Conservation (phyloP, 2,113 vertebrate species). For the Nyctereutes procyonoides region DNA sequence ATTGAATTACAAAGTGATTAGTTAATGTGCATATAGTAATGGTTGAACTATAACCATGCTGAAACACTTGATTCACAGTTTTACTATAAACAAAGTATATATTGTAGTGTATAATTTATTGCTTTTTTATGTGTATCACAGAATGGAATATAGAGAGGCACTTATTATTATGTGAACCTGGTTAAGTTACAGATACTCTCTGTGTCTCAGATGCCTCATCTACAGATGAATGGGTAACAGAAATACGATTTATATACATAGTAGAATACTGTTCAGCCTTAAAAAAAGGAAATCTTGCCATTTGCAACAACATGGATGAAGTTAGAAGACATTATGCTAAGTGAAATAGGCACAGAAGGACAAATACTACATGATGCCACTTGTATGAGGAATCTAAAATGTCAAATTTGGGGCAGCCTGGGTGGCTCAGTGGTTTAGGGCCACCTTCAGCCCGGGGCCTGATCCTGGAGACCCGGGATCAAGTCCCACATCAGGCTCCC, state of each 20-base stretch:
- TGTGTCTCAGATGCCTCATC: constrained; percentile 32
- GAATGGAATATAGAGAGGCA: neutral
- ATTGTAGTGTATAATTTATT: constrained; percentile 13
- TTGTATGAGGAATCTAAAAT: neutral
- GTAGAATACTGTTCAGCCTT: neutral
- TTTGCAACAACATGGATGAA: neutral
- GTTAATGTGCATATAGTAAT: neutral
- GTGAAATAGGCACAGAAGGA: neutral
- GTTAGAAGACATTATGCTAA: constrained; percentile 12
- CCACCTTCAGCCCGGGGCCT: too few species aligned
- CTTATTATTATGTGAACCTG: neutral
- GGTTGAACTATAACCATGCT: neutral
- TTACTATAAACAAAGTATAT: constrained; percentile 44
- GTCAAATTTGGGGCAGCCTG: too few species aligned
- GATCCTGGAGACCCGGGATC: too few species aligned
- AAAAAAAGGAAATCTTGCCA: neutral
- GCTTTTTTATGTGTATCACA: neutral
- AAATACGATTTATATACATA: neutral
- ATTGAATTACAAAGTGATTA: constrained; percentile 23
- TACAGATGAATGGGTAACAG: neutral
- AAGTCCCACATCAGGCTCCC: too few species aligned
- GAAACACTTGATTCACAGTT: neutral
- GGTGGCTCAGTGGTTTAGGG: too few species aligned
- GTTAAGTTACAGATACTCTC: neutral
- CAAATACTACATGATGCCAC: neutral